These are phyloP conservation scores for Molanna angustata DNA, from an alignment of 2,888 invertebrate species.

Conservation along the genomic window DNA sequence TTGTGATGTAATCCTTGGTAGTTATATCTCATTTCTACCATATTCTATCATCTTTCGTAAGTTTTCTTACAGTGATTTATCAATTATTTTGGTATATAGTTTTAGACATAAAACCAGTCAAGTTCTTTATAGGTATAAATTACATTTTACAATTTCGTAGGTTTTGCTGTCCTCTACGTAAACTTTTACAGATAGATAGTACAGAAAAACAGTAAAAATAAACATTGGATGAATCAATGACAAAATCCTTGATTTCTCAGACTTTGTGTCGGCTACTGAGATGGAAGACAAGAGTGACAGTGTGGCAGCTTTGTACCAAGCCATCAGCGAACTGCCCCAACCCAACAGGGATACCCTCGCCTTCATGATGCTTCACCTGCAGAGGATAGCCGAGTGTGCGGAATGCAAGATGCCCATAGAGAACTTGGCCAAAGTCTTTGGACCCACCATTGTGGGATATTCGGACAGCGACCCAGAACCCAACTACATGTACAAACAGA, in stretches of 20 bases:
- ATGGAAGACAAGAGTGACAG: conserved; percentile 57
- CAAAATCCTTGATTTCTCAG: conserved; percentile 36
- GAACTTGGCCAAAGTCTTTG: conserved; percentile 89
- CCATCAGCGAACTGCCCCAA: conserved; percentile 81
- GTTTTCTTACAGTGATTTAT: too few species aligned
- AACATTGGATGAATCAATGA: too few species aligned
- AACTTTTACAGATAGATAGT: too few species aligned
- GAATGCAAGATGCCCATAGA: conserved; percentile 90
- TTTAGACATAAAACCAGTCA: too few species aligned
- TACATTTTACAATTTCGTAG: too few species aligned
- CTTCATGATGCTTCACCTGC: conserved; percentile 86
- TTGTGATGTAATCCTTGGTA: too few species aligned
- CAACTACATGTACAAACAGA: conserved; percentile 72
- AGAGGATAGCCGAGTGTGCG: conserved; percentile 75
- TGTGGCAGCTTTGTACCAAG: conserved; percentile 65
- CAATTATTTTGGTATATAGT: too few species aligned
- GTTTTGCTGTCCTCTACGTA: too few species aligned
- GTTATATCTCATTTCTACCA: too few species aligned
- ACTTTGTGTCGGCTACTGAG: conserved; percentile 71
- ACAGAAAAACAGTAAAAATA: too few species aligned
- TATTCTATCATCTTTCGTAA: too few species aligned
- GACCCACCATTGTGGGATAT: conserved; percentile 91
- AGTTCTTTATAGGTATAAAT: too few species aligned
- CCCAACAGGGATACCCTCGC: conserved; percentile 95
- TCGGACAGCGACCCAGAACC: conserved; percentile 71